Conservation (phyloP, 1,140 invertebrate species). For the Lucilia cuprina region DNA sequence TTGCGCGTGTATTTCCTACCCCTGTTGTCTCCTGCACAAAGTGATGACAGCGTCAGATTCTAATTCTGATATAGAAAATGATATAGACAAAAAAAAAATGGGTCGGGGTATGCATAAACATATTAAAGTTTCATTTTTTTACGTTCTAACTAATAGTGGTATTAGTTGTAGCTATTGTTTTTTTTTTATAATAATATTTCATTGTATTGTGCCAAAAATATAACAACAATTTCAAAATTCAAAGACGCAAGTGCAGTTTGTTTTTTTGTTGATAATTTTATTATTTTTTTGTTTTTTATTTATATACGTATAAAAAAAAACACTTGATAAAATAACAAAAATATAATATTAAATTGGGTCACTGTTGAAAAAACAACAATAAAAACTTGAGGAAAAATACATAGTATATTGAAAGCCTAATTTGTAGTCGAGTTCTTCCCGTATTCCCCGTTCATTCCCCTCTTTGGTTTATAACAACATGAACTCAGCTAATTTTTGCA, state of each 20-base stretch:
- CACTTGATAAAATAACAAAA: conserved; percentile 3
- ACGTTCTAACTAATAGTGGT: background rate
- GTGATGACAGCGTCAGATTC: background rate
- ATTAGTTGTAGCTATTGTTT: background rate
- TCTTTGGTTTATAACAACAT: too few relatives aligned
- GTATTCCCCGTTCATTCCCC: too few relatives aligned
- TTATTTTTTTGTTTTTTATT: background rate
- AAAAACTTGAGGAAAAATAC: background rate
- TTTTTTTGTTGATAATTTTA: background rate
- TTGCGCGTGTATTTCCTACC: background rate
- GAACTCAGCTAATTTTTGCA: too few relatives aligned
- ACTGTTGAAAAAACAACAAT: background rate
- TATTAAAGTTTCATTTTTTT: too few relatives aligned
- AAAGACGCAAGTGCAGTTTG: too few relatives aligned
- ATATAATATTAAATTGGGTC: background rate
- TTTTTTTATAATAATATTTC: too few relatives aligned
- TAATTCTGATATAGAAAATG: background rate
- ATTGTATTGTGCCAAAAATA: too few relatives aligned
- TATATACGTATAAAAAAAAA: background rate
- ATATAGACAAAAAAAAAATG: background rate
- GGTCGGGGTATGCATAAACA: background rate
- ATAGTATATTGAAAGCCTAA: too few relatives aligned
- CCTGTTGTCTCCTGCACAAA: background rate
- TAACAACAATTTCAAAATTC: too few relatives aligned
- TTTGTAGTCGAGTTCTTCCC: too few relatives aligned